phyloP scores from a whole-genome alignment of 92 coral and sea anemone genomes.

The Scolanthus callimorphus region DNA sequence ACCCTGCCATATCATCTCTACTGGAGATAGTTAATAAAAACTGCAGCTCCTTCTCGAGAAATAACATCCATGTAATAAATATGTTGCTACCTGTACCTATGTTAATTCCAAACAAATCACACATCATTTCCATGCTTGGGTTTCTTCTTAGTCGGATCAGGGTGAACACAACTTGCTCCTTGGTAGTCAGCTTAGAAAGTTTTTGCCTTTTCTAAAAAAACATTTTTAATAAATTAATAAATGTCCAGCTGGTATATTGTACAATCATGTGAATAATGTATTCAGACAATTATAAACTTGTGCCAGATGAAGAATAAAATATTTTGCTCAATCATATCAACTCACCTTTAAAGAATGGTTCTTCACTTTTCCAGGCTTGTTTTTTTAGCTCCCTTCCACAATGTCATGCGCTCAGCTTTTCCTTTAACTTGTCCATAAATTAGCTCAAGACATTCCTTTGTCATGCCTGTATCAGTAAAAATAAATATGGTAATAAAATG shows the following conservation, averaged over 20 bases:
- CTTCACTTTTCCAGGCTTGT: slow-evolving; percentile 23
- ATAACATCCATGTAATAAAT: slow-evolving; percentile 59
- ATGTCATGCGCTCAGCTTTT: slow-evolving; percentile 24
- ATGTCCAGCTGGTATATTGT: not conserved
- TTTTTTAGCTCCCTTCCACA: slow-evolving; percentile 33
- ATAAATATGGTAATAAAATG: not conserved
- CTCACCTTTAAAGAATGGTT: slow-evolving; percentile 24
- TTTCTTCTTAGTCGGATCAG: slow-evolving; percentile 52
- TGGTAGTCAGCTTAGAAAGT: slow-evolving; percentile 45
- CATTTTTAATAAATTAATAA: too few species aligned
- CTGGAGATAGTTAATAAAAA: slow-evolving; percentile 64
- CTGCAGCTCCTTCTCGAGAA: slow-evolving; percentile 53
- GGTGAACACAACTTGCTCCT: slow-evolving; percentile 61
- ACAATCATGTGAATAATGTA: not conserved
- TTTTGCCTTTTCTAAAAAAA: slow-evolving; percentile 41
- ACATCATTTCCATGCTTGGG: slow-evolving; percentile 61
- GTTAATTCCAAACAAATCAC: slow-evolving; percentile 57
- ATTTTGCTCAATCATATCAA: too few species aligned
- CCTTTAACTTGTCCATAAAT: slow-evolving; percentile 25
- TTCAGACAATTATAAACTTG: slow-evolving; percentile 12
- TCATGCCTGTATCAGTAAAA: slow-evolving; percentile 23
- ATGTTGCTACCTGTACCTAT: slow-evolving; percentile 43
- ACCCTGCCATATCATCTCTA: slow-evolving; percentile 39
- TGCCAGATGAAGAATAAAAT: too few species aligned
- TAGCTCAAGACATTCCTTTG: slow-evolving; percentile 34